Evolutionary conservation across 2,113 vertebrate genomes (phyloP).

Genomic region (Oxyura jamaicensis): DNA sequence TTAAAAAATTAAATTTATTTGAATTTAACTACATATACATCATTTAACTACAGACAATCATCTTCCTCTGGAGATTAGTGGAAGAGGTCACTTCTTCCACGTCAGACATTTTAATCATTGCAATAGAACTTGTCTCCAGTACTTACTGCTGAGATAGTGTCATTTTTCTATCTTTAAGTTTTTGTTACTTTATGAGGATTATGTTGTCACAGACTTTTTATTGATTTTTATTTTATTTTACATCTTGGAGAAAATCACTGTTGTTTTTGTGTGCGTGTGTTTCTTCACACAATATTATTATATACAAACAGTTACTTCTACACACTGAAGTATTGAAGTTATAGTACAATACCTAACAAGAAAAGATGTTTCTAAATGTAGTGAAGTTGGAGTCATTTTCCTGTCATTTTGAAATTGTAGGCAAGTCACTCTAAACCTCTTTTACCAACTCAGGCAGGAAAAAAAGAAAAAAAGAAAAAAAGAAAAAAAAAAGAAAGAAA

Average conservation of each 20-base stretch:
- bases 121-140: background rate
- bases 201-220: background rate
- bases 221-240: background rate
- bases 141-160: background rate
- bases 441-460: background rate
- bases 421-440: background rate
- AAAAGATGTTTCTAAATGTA: background rate
- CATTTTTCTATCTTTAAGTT: background rate
- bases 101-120: constrained; percentile 23
- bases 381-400: background rate
- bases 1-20: background rate
- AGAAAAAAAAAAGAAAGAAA: rapidly evolving
- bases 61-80: background rate
- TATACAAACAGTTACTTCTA: background rate
- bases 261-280: background rate
- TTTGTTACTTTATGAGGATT: background rate
- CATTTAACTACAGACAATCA: background rate
- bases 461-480: background rate
- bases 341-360: background rate
- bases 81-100: constrained; percentile 22
- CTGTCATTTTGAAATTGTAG: background rate
- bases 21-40: no score
- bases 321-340: background rate
- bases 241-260: background rate
- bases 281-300: background rate